phyloP scores from a whole-genome alignment of 2,113 vertebrate genomes.

The Petroica traversi region DNA sequence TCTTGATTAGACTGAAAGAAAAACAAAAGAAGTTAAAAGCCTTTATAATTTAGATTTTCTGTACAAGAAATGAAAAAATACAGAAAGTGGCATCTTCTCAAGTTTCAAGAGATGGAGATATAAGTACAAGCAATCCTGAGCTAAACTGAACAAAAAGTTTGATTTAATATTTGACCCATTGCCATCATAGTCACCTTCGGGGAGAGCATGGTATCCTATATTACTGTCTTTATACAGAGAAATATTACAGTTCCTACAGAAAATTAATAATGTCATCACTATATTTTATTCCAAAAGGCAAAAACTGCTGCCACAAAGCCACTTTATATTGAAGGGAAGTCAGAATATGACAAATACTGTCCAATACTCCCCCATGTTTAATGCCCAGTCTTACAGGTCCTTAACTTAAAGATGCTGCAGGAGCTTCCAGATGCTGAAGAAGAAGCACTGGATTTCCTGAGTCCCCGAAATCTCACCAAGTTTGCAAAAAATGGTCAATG shows the following conservation, averaged over 20 bases:
- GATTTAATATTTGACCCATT: not conserved
- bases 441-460: rapidly evolving
- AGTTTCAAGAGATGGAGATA: not conserved
- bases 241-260: not conserved
- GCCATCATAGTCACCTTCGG: not conserved
- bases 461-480: not conserved
- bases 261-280: not conserved
- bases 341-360: not conserved
- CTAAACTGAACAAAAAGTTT: not conserved
- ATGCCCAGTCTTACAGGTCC: not conserved
- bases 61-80: not conserved
- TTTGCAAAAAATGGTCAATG: not conserved
- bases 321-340: not conserved
- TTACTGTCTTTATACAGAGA: not conserved
- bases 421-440: not conserved
- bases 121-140: not conserved
- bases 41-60: constrained; percentile 12
- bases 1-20: not conserved
- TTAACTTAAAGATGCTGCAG: not conserved
- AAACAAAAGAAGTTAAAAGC: not conserved
- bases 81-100: not conserved
- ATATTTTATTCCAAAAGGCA: not conserved
- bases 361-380: not conserved
- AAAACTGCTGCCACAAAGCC: not conserved
- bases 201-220: not conserved